Evolutionary conservation across 2,888 invertebrate species (phyloP).

Genomic region (Zaprionus lineosus): DNA sequence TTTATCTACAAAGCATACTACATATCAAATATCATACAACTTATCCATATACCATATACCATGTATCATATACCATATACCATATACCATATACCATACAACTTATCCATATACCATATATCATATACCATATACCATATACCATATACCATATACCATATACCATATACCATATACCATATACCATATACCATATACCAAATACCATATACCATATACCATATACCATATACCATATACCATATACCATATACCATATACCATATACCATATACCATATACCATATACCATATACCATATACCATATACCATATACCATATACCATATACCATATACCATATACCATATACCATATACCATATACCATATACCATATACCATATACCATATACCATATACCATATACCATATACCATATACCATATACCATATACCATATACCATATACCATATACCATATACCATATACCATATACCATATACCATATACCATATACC

Average conservation of each 20-base stretch:
- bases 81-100: not conserved
- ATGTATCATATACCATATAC: not conserved
- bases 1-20: too few relatives aligned
- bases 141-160: not conserved
- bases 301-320: not conserved
- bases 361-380: conserved; percentile 1
- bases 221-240: not conserved
- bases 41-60: not conserved
- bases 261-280: not conserved
- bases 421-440: conserved; percentile 14
- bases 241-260: not conserved
- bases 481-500: not conserved
- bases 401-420: not conserved
- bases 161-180: not conserved
- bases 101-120: not conserved
- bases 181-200: conserved; percentile 1
- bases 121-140: conserved; percentile 5
- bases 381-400: conserved; percentile 3
- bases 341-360: not conserved
- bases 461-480: not conserved
- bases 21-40: too few relatives aligned
- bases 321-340: not conserved
- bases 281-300: not conserved
- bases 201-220: not conserved
- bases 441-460: conserved; percentile 38